Base-by-base conservation (phyloP, 2,113 vertebrate genomes). In the Emydocephalus ijimae region DNA sequence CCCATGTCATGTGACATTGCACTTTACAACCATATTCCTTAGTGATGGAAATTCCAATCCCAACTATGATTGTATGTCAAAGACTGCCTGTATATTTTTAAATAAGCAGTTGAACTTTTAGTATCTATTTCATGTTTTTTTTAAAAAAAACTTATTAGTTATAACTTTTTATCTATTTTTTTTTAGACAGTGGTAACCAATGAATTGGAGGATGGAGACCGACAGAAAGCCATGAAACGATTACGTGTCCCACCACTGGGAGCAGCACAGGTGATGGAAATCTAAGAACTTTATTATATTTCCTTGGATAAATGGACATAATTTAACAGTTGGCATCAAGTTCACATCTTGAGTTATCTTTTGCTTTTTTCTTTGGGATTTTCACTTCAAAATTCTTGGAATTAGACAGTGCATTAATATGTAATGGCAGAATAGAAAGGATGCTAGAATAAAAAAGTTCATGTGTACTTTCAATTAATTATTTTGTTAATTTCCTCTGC, bases 161-260 rank as follows among this genome's bases (percentile, higher is more conserved):
- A 56, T 85, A 54, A 91, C 55, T 91, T 15, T 6, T 55, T 91
- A 21, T 45, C 34, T 52, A 7, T 23, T 6, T 43, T 56, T 56
- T 89, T 89, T 92, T 94, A 99, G 99, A 98, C 98, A 61, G 97
- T 99, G 95, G 99, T 99, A 94, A 99, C 99, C 94, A 98, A 98
- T 34, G 99, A 99, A 96, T 98, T 99, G 97, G 99, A 99, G 97
- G 98, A 98, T 96, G 99, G 99, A 93, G 99, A 99, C 94, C 98
- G 99, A 96, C 99, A 99, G 97, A 99, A 97, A 97, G 99, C 99
- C 95, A 99, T 99, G 99, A 99, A 99, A 97, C 98, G 99, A 93
- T 97, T 99, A 95, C 98, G 99, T 95, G 99, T 99, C 90, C 99
- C 99, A 94, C 99, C 99, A 48, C 98, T 99, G 94, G 99, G 99